Conservation (phyloP, 1,140 invertebrate genomes). For the Drosophila littoralis region DNA sequence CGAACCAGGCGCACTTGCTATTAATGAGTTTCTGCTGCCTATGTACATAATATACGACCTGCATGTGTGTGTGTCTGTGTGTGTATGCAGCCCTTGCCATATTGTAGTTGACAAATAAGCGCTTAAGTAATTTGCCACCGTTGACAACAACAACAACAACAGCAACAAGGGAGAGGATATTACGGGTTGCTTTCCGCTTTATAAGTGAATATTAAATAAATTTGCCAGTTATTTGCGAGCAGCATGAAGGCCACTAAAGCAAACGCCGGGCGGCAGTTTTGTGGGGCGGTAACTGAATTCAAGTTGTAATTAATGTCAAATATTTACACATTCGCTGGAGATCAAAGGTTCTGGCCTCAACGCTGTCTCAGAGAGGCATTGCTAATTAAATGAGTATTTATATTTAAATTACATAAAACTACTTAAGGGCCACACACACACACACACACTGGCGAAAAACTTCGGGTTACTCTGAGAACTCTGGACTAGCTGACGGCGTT, state of each 20-base stretch:
- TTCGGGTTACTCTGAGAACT: neutral
- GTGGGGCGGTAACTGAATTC: slow-evolving; percentile 53
- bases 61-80: slow-evolving; percentile 16
- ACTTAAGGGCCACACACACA: slow-evolving; percentile 48
- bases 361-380: slow-evolving; percentile 61
- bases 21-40: slow-evolving; percentile 75
- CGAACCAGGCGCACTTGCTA: slow-evolving; percentile 46
- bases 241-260: slow-evolving; percentile 35
- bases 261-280: slow-evolving; percentile 8
- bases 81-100: slow-evolving; percentile 32
- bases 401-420: slow-evolving; percentile 80
- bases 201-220: slow-evolving; percentile 83
- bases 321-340: slow-evolving; percentile 78
- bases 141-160: slow-evolving; percentile 39
- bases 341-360: slow-evolving; percentile 63
- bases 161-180: slow-evolving; percentile 27
- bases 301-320: slow-evolving; percentile 82
- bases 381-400: slow-evolving; percentile 83
- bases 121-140: slow-evolving; percentile 79
- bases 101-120: slow-evolving; percentile 79
- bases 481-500: slow-evolving; percentile 36
- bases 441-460: neutral
- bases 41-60: slow-evolving; percentile 57
- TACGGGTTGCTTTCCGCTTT: slow-evolving; percentile 42
- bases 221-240: slow-evolving; percentile 76